Conservation (phyloP, 2,888 invertebrate species). For the Seira musarum region DNA sequence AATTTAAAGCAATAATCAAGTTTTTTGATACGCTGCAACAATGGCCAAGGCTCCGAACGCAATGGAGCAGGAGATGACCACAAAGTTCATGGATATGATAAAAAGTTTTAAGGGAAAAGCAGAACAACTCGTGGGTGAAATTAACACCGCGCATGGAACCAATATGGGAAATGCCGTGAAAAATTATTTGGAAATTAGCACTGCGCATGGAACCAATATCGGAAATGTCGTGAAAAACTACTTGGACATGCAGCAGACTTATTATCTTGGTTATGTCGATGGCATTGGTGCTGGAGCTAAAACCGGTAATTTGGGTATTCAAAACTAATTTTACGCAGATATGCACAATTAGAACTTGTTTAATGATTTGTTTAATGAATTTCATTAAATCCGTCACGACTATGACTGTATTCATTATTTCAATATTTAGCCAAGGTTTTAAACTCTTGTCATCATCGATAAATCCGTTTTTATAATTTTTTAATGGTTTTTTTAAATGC, state of each 20-base stretch:
- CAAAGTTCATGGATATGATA: constrained; percentile 42
- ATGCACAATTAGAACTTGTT: constrained; percentile 25
- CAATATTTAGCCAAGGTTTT: not conserved
- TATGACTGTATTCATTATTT: no score
- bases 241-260: constrained; percentile 29
- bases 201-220: constrained; percentile 12
- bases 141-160: not conserved
- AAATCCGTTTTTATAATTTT: no score
- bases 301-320: not conserved
- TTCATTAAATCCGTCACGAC: no score
- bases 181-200: not conserved
- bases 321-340: no score
- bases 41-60: no score
- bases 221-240: not conserved
- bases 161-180: constrained; percentile 17
- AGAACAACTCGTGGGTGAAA: constrained; percentile 33
- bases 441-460: no score
- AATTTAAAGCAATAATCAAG: no score
- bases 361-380: no score
- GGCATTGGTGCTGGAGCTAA: not conserved
- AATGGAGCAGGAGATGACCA: not conserved
- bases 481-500: not conserved
- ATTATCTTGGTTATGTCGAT: constrained; percentile 18
- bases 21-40: no score
- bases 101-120: constrained; percentile 36